Evolutionary conservation across 2,113 vertebrate genomes (phyloP).

Genomic region (Irena cyanogastra): DNA sequence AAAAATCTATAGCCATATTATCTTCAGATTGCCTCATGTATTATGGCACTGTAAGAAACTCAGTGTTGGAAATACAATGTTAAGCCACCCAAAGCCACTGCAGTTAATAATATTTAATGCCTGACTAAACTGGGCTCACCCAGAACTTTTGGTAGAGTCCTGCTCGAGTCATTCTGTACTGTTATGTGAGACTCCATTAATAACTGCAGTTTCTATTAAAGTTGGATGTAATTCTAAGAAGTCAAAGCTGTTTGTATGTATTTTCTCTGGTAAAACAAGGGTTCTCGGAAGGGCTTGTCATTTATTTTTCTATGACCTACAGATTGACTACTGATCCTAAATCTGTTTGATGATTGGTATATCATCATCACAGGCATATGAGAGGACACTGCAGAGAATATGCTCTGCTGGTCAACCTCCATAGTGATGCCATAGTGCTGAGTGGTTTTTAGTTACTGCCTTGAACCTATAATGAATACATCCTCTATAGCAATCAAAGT

Average conservation of each 20-base stretch:
- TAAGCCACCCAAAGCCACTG: slow-evolving; percentile 5
- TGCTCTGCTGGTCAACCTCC: neutral
- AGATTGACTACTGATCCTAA: neutral
- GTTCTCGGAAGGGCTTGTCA: neutral
- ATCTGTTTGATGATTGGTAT: neutral
- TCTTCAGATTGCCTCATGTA: neutral
- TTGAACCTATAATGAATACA: neutral
- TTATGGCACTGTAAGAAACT: neutral
- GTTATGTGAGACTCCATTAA: neutral
- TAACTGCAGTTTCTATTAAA: neutral
- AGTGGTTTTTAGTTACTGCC: neutral
- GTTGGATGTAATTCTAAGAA: neutral
- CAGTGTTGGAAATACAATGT: slow-evolving; percentile 11
- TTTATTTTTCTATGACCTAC: neutral
- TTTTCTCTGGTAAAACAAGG: neutral
- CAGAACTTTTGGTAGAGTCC: neutral
- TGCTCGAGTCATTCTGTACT: neutral
- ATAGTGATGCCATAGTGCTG: neutral
- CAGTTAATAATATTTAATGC: slow-evolving; percentile 33
- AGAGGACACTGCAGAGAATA: neutral
- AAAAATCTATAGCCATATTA: neutral
- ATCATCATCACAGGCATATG: neutral
- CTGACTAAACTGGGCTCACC: neutral
- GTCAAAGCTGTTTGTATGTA: neutral
- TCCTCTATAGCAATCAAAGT: neutral